Base-by-base conservation (phyloP, 1,140 invertebrate genomes). In the Bombus waltoni region DNA sequence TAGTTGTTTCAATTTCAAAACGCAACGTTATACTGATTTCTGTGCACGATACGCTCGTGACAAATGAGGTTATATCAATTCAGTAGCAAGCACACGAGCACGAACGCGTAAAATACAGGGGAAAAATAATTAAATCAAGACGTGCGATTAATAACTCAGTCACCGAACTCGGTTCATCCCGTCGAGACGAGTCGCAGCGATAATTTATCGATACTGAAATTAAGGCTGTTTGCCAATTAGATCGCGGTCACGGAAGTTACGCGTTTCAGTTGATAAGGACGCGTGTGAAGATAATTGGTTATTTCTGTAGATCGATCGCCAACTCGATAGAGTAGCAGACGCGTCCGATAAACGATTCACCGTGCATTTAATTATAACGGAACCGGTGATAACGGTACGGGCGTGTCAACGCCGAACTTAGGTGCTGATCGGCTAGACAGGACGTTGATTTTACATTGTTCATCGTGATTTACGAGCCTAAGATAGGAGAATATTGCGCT, bases 351-450 rank as follows among this genome's bases (percentile, higher is more conserved):
- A 89, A n/a, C 71, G 65, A 38, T 85, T 83, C 77, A 10, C 53
- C 22, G 40, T 38, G 75, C 68, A 73, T 88, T 90, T 88, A 86
- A 88, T 88, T 74, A 66, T 90, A 90, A 90, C 89, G 88, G 89
- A 40, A 90, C 35, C 32, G 11, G n/a, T 59, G 80, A 78, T 90
- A 90, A 90, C 89, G 80, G 89, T 57, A 62, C 83, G 28, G 65
- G 53, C 22, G 13, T 40, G 40, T 81, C 75, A 83, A 76, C 57
- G 28, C 3, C 42, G 35, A 59, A 62, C n/a, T 88, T 40, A 40
- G 70, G 22, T 28, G 42, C 18, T 28, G 40, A 47, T 53, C 35
- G 25, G 47, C 0, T 38, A 57, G 62, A 15, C 32, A 18, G 9
- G 25, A 9, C 25, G 73, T 53, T 22, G 9, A 22, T 53, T 74